Evolutionary conservation across 2,888 invertebrate species (phyloP), one percentile per base, ranked within the genome.

Genomic region (Apamea monoglypha): DNA sequence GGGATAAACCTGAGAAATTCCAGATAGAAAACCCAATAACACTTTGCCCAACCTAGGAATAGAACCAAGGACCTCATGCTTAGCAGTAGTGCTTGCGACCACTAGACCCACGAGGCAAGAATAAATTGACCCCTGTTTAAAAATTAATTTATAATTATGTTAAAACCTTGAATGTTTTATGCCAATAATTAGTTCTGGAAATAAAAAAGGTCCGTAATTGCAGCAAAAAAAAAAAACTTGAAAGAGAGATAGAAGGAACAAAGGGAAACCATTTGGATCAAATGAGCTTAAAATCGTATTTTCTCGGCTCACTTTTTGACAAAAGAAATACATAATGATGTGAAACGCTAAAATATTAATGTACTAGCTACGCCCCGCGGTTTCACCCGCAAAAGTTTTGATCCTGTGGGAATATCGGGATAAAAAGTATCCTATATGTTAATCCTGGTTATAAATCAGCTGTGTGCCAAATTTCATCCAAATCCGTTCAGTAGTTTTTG

Each of bases 221-320:
- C 29, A 76, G 70, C 61, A 80, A 76, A 84, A 80, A 84, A 80
- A 74, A 73, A 71, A 63, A 61, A 66, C 56, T 73, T 64, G 21
- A 40, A 67, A 47, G 50, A 16, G 56, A 53, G 36, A 76, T 69
- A n/a, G 44, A 68, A 56, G 53, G 59, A 71, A 69, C 47, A 61
- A 78, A 83, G 72, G 72, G n/a, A 29, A 72, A 50, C 50, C 68
- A 36, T 78, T 83, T 32, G 69, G 40, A 78, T 72, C 63, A 72
- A 82, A 82, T 63, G 32, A 77, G 40, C 59, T 73, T 64, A 44
- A 64, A 64, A 69, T 64, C 63, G 44, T 78, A 69, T 82, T 83
- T 78, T 50, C 47, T 69, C 40, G 25, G 29, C 59, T 56, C 47
- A 32, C 21, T 68, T 68, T 59, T 40, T 64, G 47, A 68, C 59